Conservation (phyloP, 2,113 vertebrate genomes). For the Neolamprologus longior region DNA sequence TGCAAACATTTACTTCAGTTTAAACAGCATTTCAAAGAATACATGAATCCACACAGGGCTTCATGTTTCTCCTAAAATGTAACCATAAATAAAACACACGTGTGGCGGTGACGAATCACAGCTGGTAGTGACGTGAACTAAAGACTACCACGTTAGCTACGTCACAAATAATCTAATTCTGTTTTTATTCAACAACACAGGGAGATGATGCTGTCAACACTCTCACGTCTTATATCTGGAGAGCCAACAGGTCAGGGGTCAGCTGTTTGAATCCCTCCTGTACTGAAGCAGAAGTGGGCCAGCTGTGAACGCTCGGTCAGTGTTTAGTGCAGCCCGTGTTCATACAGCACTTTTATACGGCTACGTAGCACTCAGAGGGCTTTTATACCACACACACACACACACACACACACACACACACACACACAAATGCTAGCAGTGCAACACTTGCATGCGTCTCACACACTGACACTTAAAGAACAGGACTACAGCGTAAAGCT, state of each 20-base stretch:
- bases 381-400: background rate
- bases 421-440: background rate
- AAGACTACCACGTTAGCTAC: background rate
- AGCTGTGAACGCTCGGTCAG: background rate
- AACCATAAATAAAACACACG: background rate
- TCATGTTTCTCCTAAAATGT: too few species aligned
- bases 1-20: too few species aligned
- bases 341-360: background rate
- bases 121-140: background rate
- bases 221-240: background rate
- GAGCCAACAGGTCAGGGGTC: background rate
- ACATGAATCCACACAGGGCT: too few species aligned
- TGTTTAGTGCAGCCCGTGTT: background rate
- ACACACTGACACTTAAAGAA: background rate
- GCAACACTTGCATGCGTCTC: background rate
- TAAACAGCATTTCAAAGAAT: too few species aligned
- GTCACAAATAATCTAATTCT: background rate
- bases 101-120: background rate
- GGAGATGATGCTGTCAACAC: constrained; percentile 15
- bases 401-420: background rate
- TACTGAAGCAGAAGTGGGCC: background rate
- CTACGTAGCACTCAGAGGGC: background rate
- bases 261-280: background rate
- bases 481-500: background rate
- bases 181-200: background rate